These are phyloP conservation scores for Xenopus petersii DNA, from an alignment of 2,797 vertebrate species.

Conservation along the genomic window DNA sequence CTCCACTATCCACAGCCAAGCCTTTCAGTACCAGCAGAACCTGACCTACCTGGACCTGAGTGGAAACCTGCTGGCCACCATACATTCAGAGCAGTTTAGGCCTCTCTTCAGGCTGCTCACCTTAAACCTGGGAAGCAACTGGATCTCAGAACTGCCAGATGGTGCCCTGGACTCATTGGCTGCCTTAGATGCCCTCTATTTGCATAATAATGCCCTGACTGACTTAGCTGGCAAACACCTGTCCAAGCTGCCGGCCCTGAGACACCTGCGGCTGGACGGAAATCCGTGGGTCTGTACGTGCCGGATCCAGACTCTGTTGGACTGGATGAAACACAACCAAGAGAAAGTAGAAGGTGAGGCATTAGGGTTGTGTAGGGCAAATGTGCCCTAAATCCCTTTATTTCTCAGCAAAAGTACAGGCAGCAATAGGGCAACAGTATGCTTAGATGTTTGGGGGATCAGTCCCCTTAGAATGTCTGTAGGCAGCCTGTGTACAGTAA, in stretches of 20 bases:
- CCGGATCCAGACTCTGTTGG: conserved; percentile 61
- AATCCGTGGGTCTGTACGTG: conserved; percentile 71
- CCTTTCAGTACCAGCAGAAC: conserved; percentile 57
- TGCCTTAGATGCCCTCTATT: conserved; percentile 52
- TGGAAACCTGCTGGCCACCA: conserved; percentile 57
- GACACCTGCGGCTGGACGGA: conserved; percentile 50
- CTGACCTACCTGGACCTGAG: conserved; percentile 67
- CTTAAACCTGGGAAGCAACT: conserved; percentile 62
- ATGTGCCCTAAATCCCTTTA: background rate
- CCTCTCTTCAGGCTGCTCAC: conserved; percentile 53
- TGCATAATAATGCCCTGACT: conserved; percentile 56
- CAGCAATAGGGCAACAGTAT: background rate
- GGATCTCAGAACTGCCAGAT: conserved; percentile 52
- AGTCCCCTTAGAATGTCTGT: background rate
- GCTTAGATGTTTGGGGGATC: background rate
- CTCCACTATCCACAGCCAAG: conserved; percentile 56
- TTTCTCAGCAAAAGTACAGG: background rate
- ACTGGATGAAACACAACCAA: conserved; percentile 62
- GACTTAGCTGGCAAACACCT: conserved; percentile 41
- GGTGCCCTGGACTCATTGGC: conserved; percentile 44
- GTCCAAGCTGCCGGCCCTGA: conserved; percentile 42
- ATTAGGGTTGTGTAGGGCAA: background rate
- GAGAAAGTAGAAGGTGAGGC: conserved; percentile 62
- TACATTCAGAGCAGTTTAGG: conserved; percentile 58
- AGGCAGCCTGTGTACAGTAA: background rate